A percentile compares a stretch with the other conserved stretches of the same genome.
phyloP scores from a whole-genome alignment of 1,140 invertebrate species.

The Heliconius melpomene region DNA sequence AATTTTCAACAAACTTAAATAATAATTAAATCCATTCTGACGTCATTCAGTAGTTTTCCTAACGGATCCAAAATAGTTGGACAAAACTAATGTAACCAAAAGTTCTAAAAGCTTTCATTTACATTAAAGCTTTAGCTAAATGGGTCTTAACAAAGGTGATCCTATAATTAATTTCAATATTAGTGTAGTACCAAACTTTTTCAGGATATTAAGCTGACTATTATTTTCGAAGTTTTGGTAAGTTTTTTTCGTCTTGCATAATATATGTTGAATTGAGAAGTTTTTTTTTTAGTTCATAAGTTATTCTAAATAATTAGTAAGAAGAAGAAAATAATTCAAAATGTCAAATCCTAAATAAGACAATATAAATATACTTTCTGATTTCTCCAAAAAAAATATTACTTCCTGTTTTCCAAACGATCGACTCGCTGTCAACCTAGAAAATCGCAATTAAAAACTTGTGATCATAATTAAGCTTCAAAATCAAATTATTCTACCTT shows the following conservation, averaged over 20 bases:
- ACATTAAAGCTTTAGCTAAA: not conserved
- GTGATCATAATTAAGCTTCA: not conserved
- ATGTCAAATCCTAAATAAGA: not conserved
- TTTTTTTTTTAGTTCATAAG: no score
- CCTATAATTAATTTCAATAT: not conserved
- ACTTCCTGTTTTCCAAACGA: not conserved
- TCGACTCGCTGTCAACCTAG: not conserved
- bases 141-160: conserved; percentile 1
- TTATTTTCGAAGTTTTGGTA: no score
- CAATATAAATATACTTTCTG: not conserved
- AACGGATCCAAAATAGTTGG: conserved; percentile 1
- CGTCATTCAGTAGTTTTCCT: not conserved
- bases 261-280: no score
- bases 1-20: not conserved
- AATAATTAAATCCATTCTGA: not conserved
- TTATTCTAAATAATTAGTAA: no score
- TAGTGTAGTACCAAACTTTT: not conserved
- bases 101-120: conserved; percentile 4
- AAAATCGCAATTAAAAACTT: not conserved
- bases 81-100: not conserved
- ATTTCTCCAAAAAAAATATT: not conserved
- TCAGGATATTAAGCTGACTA: not conserved
- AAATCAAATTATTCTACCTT: not conserved
- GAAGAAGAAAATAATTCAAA: not conserved
- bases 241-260: no score